A percentile compares a stretch with the other conserved stretches of the same genome.
These are phyloP conservation scores for Pteropus alecto DNA, from an alignment of 2,113 vertebrate species.

Conservation along the genomic window DNA sequence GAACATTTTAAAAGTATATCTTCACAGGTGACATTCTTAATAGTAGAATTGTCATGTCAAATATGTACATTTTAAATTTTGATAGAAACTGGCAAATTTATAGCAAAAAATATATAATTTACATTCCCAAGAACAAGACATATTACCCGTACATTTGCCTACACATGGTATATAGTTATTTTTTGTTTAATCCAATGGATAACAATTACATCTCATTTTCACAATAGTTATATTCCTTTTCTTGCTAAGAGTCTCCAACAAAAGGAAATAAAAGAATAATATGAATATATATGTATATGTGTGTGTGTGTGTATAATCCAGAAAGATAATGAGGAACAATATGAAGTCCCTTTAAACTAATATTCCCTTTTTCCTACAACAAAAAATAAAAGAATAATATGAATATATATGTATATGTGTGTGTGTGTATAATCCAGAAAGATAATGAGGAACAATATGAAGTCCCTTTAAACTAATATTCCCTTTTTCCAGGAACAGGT, in stretches of 20 bases:
- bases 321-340: background rate
- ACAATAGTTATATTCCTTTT: background rate
- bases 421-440: background rate
- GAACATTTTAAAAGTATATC: background rate
- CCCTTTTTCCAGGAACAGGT: background rate
- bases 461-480: background rate
- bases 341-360: slow-evolving; percentile 18
- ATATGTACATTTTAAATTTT: background rate
- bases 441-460: background rate
- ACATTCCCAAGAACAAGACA: background rate
- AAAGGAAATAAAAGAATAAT: background rate
- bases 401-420: background rate
- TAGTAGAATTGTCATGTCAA: background rate
- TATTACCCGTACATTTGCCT: background rate
- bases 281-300: background rate
- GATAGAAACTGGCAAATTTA: background rate
- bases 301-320: background rate
- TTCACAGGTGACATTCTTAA: background rate
- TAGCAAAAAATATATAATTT: background rate
- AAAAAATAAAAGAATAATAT: background rate
- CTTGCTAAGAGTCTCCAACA: background rate
- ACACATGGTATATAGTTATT: background rate
- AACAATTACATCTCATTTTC: background rate
- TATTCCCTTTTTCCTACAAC: background rate
- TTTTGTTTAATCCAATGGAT: background rate